Percentiles rank a stretch among this genome's conserved stretches.
phyloP scores from a whole-genome alignment of 35 echinoderm and acorn worm genomes.

The Nesometra sesokonis region DNA sequence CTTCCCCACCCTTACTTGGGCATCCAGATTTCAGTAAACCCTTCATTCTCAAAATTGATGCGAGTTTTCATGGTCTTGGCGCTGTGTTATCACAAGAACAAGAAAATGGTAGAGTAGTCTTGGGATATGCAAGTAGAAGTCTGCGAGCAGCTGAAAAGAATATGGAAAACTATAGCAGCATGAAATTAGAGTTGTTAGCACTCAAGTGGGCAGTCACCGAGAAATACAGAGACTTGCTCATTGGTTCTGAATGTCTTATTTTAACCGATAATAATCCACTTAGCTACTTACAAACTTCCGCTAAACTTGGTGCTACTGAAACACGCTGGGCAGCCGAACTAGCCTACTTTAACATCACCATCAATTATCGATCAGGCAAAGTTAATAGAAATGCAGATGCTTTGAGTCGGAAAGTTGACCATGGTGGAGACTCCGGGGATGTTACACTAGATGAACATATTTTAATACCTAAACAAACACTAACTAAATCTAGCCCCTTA shows the following conservation, averaged over 20 bases:
- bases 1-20: neutral
- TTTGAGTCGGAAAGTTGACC: constrained; percentile 28
- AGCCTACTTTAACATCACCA: constrained; percentile 37
- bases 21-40: neutral
- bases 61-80: constrained; percentile 2
- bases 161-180: constrained; percentile 22
- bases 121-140: constrained; percentile 24
- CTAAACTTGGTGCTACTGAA: constrained; percentile 48
- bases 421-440: too few species aligned
- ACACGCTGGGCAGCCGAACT: constrained; percentile 53
- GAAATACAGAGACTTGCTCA: neutral
- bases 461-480: too few species aligned
- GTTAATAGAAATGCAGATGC: constrained; percentile 54
- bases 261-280: too few species aligned
- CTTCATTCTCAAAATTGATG: neutral
- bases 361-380: constrained; percentile 40
- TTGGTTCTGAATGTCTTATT: too few species aligned
- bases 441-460: too few species aligned
- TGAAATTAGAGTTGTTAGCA: constrained; percentile 36
- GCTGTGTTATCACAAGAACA: constrained; percentile 36
- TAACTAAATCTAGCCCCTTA: too few species aligned
- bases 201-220: too few species aligned
- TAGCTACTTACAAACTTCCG: neutral
- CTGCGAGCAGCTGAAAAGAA: neutral
- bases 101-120: neutral